Percentiles rank a stretch among this genome's conserved stretches.
phyloP scores from a whole-genome alignment of 1,140 invertebrate genomes.

The Heliothis subflexa region DNA sequence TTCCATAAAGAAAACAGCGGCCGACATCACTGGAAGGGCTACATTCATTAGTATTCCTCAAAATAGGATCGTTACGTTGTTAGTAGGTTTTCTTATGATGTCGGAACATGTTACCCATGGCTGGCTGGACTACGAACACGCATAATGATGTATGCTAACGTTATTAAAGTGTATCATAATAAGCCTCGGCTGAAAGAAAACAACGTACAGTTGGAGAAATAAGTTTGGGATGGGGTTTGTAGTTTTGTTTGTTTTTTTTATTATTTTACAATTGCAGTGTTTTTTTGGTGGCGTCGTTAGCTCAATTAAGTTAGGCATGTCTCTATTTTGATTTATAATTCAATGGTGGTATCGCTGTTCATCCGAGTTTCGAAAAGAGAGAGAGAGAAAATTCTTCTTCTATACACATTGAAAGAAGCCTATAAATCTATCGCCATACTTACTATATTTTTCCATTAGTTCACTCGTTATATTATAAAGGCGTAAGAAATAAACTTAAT shows the following conservation, averaged over 20 bases:
- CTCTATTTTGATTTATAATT: too few relatives aligned
- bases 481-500: too few relatives aligned
- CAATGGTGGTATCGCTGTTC: too few relatives aligned
- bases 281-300: too few relatives aligned
- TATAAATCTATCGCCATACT: too few relatives aligned
- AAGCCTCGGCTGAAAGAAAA: conserved; percentile 67
- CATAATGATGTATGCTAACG: conserved; percentile 80
- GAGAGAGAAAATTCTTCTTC: too few relatives aligned
- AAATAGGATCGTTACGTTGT: conserved; percentile 62
- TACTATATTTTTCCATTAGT: too few relatives aligned
- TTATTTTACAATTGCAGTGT: not conserved
- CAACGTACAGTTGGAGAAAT: conserved; percentile 55
- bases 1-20: conserved; percentile 68
- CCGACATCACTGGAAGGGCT: conserved; percentile 20
- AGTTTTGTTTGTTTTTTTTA: not conserved
- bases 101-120: conserved; percentile 60
- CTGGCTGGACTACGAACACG: conserved; percentile 67
- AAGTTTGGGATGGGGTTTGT: conserved; percentile 50
- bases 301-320: too few relatives aligned
- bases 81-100: conserved; percentile 55
- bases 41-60: conserved; percentile 61
- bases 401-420: too few relatives aligned
- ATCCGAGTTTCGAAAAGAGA: too few relatives aligned
- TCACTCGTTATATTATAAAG: too few relatives aligned
- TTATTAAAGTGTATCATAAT: conserved; percentile 78